Evolutionary conservation across 2,797 vertebrate genomes (phyloP).

Genomic region (Aulostomus chinensis): DNA sequence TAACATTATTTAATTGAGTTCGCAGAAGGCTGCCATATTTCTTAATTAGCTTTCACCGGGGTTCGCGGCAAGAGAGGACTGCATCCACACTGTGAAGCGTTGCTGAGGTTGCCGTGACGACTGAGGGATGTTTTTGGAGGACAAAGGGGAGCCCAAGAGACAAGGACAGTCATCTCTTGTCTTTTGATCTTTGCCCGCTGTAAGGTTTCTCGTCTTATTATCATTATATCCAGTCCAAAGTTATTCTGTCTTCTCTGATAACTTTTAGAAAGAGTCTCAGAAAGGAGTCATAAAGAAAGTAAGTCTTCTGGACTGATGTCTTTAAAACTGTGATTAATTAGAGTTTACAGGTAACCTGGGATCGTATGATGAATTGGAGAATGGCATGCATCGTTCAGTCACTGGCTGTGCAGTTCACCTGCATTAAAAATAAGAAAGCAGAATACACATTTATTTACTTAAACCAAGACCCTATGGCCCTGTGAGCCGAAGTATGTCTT

Average conservation of each 20-base stretch:
- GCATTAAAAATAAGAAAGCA: too few relatives aligned
- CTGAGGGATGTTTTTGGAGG: slow-evolving; percentile 54
- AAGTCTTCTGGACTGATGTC: not conserved
- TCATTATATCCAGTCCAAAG: slow-evolving; percentile 35
- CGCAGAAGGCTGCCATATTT: slow-evolving; percentile 80
- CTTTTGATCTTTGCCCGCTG: slow-evolving; percentile 41
- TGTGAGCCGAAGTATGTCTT: too few relatives aligned
- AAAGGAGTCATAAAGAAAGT: slow-evolving; percentile 8
- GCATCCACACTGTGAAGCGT: slow-evolving; percentile 41
- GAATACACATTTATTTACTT: too few relatives aligned
- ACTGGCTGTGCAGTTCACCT: too few relatives aligned
- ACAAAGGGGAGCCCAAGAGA: slow-evolving; percentile 62
- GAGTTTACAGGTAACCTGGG: not conserved
- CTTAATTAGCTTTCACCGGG: slow-evolving; percentile 81
- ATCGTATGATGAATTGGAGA: too few relatives aligned
- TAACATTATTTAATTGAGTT: slow-evolving; percentile 87
- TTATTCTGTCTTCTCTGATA: slow-evolving; percentile 49
- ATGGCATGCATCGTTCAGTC: too few relatives aligned
- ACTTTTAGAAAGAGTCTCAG: slow-evolving; percentile 30
- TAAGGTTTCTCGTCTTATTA: slow-evolving; percentile 47
- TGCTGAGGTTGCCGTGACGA: slow-evolving; percentile 56
- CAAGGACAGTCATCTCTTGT: slow-evolving; percentile 61
- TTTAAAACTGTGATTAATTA: slow-evolving; percentile 6
- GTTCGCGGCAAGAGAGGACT: slow-evolving; percentile 65
- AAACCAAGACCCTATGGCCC: too few relatives aligned